Percentiles rank a stretch among this genome's conserved stretches.
phyloP scores from a whole-genome alignment of 1,140 invertebrate species.

The Calephelis nemesis region DNA sequence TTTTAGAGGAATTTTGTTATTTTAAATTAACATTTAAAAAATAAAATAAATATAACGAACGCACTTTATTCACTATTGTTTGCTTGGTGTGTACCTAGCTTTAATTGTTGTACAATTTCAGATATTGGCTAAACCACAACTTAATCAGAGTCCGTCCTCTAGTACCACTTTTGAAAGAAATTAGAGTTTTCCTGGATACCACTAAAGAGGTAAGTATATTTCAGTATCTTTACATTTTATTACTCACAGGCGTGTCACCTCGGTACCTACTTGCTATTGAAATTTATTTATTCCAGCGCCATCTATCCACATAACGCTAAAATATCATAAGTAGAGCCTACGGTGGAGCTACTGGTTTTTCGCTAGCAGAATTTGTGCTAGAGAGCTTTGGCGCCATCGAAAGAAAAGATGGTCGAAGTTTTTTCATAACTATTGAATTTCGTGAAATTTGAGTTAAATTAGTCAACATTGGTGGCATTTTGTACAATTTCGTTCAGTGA shows the following conservation, averaged over 20 bases:
- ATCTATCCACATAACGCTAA: not conserved
- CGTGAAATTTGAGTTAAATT: no score
- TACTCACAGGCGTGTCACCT: not conserved
- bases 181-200: constrained; percentile 82
- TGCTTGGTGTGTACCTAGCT: constrained; percentile 9
- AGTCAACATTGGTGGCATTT: no score
- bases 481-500: no score
- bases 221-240: not conserved
- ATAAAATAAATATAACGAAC: no score
- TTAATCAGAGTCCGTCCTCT: constrained; percentile 83
- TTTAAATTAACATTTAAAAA: no score
- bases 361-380: no score
- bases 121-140: constrained; percentile 87
- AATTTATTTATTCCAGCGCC: no score
- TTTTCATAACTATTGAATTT: no score
- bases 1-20: no score
- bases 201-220: constrained; percentile 78
- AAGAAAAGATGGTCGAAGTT: no score
- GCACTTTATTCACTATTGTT: not conserved
- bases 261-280: not conserved
- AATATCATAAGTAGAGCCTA: not conserved
- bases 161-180: constrained; percentile 81
- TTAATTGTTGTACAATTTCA: constrained; percentile 49
- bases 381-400: no score
- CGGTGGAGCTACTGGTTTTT: no score